These are phyloP conservation scores for Galeruca laticollis DNA, from an alignment of 2,888 invertebrate genomes.

Conservation along the genomic window DNA sequence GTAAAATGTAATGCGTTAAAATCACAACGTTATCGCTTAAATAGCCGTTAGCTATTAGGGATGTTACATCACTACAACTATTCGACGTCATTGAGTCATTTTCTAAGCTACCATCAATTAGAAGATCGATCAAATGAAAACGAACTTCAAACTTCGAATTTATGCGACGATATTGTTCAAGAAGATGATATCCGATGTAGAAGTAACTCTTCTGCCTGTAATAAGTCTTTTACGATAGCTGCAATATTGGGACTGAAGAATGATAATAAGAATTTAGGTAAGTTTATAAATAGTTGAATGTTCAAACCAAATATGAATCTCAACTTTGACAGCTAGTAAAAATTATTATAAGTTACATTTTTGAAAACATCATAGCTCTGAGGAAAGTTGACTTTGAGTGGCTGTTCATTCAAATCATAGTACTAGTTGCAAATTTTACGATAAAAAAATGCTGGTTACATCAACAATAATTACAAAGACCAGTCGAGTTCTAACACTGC, in stretches of 20 bases:
- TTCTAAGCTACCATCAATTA: conserved; percentile 63
- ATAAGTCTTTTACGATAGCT: conserved; percentile 85
- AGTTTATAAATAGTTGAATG: conserved; percentile 19
- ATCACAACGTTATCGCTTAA: neutral
- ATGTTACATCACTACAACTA: conserved; percentile 66
- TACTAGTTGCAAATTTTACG: no score
- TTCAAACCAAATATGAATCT: neutral
- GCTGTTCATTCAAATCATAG: no score
- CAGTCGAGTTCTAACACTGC: no score
- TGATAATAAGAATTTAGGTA: conserved; percentile 53
- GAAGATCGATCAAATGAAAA: conserved; percentile 61
- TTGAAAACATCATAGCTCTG: no score
- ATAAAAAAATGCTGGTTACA: no score
- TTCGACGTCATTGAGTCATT: conserved; percentile 63
- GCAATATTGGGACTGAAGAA: conserved; percentile 81
- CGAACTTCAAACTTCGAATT: conserved; percentile 56
- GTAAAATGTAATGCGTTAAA: conserved; percentile 4
- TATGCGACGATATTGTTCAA: conserved; percentile 61
- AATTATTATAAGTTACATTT: no score
- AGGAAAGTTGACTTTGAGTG: no score
- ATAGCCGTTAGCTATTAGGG: conserved; percentile 1
- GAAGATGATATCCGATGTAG: conserved; percentile 59
- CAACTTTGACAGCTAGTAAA: no score
- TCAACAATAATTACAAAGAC: no score
- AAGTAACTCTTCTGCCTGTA: conserved; percentile 58